Evolutionary conservation across 2,797 vertebrate species (phyloP).

Genomic region (Onychomys leucogaster): DNA sequence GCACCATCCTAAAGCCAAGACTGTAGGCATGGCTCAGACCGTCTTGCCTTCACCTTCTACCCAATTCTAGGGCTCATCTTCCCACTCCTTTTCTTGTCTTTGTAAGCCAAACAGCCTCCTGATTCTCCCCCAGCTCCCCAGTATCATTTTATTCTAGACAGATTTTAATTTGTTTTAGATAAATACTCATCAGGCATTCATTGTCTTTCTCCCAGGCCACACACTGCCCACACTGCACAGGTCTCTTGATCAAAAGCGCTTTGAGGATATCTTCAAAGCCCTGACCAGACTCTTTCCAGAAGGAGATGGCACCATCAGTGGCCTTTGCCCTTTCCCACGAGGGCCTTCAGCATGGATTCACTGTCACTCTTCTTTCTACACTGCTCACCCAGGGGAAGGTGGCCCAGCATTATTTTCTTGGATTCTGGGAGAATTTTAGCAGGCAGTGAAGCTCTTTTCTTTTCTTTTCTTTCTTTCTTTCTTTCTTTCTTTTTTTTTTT

Average conservation of each 20-base stretch:
- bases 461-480: no score
- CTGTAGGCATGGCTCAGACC: rapidly evolving
- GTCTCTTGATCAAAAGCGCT: background rate
- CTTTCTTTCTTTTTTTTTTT: no score
- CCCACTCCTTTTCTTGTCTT: background rate
- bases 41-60: background rate
- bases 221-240: background rate
- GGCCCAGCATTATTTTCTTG: conserved; percentile 44
- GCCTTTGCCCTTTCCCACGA: background rate
- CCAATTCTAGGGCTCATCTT: background rate
- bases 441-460: conserved; percentile 38
- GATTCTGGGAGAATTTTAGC: conserved; percentile 52
- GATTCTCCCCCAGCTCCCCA: no score
- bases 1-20: background rate
- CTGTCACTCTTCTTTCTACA: background rate
- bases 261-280: background rate
- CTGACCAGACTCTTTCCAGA: background rate
- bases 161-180: background rate
- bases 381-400: background rate
- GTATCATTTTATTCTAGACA: background rate
- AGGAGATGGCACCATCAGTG: background rate
- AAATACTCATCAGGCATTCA: background rate
- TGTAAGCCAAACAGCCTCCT: background rate
- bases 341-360: background rate
- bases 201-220: background rate